These are phyloP conservation scores for Ammodytes dubius DNA, from an alignment of 2,113 vertebrate species.

Conservation along the genomic window DNA sequence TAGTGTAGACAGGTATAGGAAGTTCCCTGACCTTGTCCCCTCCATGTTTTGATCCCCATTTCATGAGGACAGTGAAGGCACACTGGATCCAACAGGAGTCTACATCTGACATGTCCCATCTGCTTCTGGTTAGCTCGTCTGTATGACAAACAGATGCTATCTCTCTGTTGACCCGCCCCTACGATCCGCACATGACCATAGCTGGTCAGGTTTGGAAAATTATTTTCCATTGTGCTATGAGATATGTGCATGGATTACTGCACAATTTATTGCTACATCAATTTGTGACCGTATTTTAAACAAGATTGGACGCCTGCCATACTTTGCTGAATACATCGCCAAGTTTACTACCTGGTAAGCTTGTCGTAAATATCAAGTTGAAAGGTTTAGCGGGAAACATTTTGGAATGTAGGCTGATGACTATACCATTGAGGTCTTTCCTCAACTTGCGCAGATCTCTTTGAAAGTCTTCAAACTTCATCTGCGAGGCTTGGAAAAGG, in stretches of 20 bases:
- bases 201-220: slow-evolving; percentile 58
- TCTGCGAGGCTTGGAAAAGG: slow-evolving; percentile 95
- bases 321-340: slow-evolving; percentile 4
- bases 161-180: slow-evolving; percentile 66
- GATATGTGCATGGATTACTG: slow-evolving; percentile 45
- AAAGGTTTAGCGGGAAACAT: slow-evolving; percentile 7
- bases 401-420: not conserved
- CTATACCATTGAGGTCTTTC: slow-evolving; percentile 92
- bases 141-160: slow-evolving; percentile 82
- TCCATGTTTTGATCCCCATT: slow-evolving; percentile 64
- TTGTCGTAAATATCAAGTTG: slow-evolving; percentile 38
- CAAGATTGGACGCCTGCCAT: slow-evolving; percentile 38
- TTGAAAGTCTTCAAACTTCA: slow-evolving; percentile 98
- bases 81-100: slow-evolving; percentile 71
- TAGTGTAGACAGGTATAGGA: slow-evolving; percentile 41
- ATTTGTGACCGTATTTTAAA: slow-evolving; percentile 39
- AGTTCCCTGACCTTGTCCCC: slow-evolving; percentile 42
- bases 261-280: slow-evolving; percentile 20
- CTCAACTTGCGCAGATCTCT: slow-evolving; percentile 95
- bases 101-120: slow-evolving; percentile 76
- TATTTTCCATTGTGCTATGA: slow-evolving; percentile 51
- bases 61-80: slow-evolving; percentile 72
- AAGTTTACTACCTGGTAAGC: slow-evolving; percentile 20
- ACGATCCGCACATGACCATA: slow-evolving; percentile 67
- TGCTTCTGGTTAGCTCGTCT: slow-evolving; percentile 75